A percentile compares a stretch with the other conserved stretches of the same genome.
phyloP scores from a whole-genome alignment of 2,797 vertebrate genomes.

The Sebastes vulpes region DNA sequence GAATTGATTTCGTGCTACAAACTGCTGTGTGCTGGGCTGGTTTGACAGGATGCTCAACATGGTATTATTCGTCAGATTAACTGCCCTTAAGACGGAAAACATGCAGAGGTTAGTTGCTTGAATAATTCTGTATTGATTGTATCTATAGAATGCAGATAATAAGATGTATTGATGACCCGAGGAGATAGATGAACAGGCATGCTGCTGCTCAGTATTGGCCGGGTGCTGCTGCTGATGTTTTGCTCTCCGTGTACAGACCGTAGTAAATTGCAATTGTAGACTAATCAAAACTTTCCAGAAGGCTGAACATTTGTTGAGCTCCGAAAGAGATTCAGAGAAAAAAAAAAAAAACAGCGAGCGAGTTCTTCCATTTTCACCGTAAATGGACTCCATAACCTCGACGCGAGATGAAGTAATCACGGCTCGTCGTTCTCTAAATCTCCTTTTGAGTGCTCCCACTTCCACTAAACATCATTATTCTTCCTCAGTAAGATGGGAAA shows the following conservation, averaged over 20 bases:
- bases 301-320: conserved; percentile 2
- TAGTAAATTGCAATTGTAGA: neutral
- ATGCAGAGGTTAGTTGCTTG: neutral
- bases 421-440: neutral
- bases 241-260: neutral
- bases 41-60: neutral
- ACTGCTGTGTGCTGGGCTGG: no score
- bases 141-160: neutral
- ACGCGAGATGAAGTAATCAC: neutral
- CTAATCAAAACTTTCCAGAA: conserved; percentile 17
- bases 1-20: no score
- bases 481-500: neutral
- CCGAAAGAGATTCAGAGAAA: neutral
- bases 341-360: neutral
- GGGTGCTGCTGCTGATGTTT: neutral
- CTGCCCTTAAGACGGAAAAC: neutral
- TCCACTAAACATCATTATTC: conserved; percentile 1
- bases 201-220: neutral
- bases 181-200: neutral
- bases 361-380: neutral
- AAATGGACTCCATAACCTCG: neutral
- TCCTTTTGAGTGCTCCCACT: neutral
- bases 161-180: neutral
- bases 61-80: neutral
- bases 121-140: neutral